phyloP scores from a whole-genome alignment of 2,888 invertebrate species.

The Romanomermis culicivorax region DNA sequence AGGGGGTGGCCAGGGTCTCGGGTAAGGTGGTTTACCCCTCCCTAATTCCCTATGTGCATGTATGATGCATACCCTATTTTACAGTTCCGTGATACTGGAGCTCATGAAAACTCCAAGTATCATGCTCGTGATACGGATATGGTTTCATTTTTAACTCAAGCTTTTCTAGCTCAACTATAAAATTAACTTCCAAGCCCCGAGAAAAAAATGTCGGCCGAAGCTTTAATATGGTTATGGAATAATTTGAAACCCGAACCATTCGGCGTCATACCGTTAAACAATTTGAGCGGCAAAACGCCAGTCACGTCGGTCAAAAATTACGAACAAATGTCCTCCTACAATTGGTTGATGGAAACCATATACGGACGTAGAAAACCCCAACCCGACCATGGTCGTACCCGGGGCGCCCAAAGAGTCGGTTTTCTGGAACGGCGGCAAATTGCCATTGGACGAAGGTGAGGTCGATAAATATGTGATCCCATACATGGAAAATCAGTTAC shows the following conservation, averaged over 20 bases:
- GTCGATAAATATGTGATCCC: too few species aligned
- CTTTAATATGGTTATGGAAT: conserved; percentile 22
- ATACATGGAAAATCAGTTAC: too few species aligned
- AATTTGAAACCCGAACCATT: conserved; percentile 26
- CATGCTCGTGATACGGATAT: too few species aligned
- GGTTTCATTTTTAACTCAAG: too few species aligned
- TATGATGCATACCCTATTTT: too few species aligned
- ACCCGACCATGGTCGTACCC: conserved; percentile 2
- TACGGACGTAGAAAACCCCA: neutral
- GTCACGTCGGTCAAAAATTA: conserved; percentile 23
- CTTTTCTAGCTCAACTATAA: too few species aligned
- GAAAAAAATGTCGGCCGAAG: conserved; percentile 2
- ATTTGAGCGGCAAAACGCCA: conserved; percentile 20
- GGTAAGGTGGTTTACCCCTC: too few species aligned
- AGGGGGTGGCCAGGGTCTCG: too few species aligned
- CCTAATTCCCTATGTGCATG: too few species aligned
- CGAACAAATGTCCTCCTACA: conserved; percentile 25
- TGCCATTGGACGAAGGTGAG: conserved; percentile 24
- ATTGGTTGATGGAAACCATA: conserved; percentile 17
- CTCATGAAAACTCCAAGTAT: too few species aligned
- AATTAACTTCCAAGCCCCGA: too few species aligned
- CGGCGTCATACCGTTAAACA: conserved; percentile 23
- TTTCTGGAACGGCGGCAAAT: conserved; percentile 24
- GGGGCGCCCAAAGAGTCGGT: conserved; percentile 3
- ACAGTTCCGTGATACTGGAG: too few species aligned